These are phyloP conservation scores for Parelbella ahira DNA, from an alignment of 2,888 invertebrate genomes.

Conservation along the genomic window DNA sequence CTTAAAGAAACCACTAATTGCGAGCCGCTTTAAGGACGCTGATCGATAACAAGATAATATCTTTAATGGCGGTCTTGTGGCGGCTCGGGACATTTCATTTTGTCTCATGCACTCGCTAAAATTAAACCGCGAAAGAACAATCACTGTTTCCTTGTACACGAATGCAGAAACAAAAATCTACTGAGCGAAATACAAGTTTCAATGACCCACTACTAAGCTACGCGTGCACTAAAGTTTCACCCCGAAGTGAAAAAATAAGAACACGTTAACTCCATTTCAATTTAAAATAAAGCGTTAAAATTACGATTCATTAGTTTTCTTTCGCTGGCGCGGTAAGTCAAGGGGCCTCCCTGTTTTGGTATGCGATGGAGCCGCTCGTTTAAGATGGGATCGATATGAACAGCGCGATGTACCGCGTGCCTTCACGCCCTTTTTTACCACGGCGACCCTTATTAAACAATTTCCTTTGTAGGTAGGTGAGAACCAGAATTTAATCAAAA, in stretches of 20 bases:
- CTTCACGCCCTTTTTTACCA: conserved; percentile 53
- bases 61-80: conserved; percentile 60
- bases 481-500: conserved; percentile 26
- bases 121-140: conserved; percentile 31
- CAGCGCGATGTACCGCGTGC: conserved; percentile 54
- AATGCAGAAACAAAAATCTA: too few relatives aligned
- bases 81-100: conserved; percentile 52
- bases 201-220: conserved; percentile 12
- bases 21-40: conserved; percentile 63
- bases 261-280: conserved; percentile 16
- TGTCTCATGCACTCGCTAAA: conserved; percentile 46
- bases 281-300: conserved; percentile 30
- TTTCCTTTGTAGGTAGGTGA: conserved; percentile 26
- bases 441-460: conserved; percentile 33
- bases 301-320: conserved; percentile 31
- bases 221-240: conserved; percentile 17
- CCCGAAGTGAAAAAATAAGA: conserved; percentile 17
- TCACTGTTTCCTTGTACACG: too few relatives aligned
- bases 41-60: conserved; percentile 73
- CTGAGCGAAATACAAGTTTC: conserved; percentile 5
- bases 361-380: conserved; percentile 55
- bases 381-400: conserved; percentile 60
- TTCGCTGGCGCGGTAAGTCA: conserved; percentile 29
- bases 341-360: conserved; percentile 45
- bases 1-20: conserved; percentile 60